Evolutionary conservation across 2,113 vertebrate genomes (phyloP), one percentile per base, ranked within the genome.

Genomic region (Ranitomeya variabilis): DNA sequence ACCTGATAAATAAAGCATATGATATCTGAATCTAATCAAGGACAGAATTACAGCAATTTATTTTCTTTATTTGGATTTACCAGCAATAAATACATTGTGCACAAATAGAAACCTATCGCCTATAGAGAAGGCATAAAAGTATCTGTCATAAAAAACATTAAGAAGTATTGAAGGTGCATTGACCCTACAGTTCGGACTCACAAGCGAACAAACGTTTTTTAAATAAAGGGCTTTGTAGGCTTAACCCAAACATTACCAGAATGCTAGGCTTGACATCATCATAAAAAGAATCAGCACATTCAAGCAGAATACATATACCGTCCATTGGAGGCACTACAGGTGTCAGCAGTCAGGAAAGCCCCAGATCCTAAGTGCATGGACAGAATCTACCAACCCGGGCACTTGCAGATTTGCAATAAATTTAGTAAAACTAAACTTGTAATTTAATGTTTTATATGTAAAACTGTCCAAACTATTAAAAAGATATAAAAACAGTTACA

Each of bases 61-160:
- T 74, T 76, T 74, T 80, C 81, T 87, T 87, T 87, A 81, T 87
- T 87, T 73, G 21, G 51, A 57, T 57, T 57, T 87, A 18, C 57
- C 57, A 78, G n/a, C 54, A 81, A 87, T 66, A 81, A 81, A 59
- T 81, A 80, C 12, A 81, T 23, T 3, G 23, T 60, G 55, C 15
- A 87, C 62, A 80, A 71, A 51, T 4, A 23, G 5, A 21, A 57
- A 37, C 55, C 14, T 78, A 74, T 77, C 4, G 12, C 66, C 59
- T 67, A 54, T 51, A 86, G 52, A 80, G 3, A 57, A 71, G 18
- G 51, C 77, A 67, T 87, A 87, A 69, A 87, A 14, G 31, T 78
- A 52, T 78, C 51, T 45, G 21, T 57, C 67, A 14, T 69, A 80
- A 71, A 86, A 87, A 86, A 87, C 74, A 26, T 9, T 45, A 66